Conservation (phyloP, 2,888 invertebrate genomes). For the Athalia cordata region DNA sequence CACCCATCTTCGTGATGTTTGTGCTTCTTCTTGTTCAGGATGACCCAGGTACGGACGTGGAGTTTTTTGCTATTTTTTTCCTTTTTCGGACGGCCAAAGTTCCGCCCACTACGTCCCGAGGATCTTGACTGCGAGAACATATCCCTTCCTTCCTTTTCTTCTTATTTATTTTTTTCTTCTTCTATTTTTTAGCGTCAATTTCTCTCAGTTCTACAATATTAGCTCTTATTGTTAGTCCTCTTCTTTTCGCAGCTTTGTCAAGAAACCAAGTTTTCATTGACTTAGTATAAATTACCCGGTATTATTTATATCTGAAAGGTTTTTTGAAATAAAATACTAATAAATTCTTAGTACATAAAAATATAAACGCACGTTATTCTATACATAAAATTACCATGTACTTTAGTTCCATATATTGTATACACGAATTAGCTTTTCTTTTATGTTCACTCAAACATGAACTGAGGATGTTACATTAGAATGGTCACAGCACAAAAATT, state of each 20-base stretch:
- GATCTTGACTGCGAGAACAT: slow-evolving; percentile 52
- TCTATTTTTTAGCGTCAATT: background rate
- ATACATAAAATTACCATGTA: background rate
- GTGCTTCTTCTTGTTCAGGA: slow-evolving; percentile 51
- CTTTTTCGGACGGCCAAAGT: slow-evolving; percentile 50
- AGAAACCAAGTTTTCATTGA: slow-evolving; percentile 26
- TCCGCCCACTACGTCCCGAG: slow-evolving; percentile 49
- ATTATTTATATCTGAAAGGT: slow-evolving; percentile 26
- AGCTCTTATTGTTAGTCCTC: background rate
- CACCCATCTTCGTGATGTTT: slow-evolving; percentile 51
- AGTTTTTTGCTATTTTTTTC: slow-evolving; percentile 53
- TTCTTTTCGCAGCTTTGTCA: background rate
- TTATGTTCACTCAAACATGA: too few relatives aligned
- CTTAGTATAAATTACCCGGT: slow-evolving; percentile 5
- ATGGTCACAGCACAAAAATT: too few relatives aligned
- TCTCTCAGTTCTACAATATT: background rate
- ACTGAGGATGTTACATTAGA: too few relatives aligned
- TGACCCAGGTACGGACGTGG: slow-evolving; percentile 52
- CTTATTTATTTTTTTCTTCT: background rate
- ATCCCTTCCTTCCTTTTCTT: background rate
- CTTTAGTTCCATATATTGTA: too few relatives aligned
- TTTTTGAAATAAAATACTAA: background rate
- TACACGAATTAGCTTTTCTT: too few relatives aligned
- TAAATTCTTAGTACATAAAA: background rate
- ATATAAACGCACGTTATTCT: background rate